Evolutionary conservation across 1,140 invertebrate species (phyloP), one percentile per base, ranked within the genome.

Genomic region (Colletes latitarsis): DNA sequence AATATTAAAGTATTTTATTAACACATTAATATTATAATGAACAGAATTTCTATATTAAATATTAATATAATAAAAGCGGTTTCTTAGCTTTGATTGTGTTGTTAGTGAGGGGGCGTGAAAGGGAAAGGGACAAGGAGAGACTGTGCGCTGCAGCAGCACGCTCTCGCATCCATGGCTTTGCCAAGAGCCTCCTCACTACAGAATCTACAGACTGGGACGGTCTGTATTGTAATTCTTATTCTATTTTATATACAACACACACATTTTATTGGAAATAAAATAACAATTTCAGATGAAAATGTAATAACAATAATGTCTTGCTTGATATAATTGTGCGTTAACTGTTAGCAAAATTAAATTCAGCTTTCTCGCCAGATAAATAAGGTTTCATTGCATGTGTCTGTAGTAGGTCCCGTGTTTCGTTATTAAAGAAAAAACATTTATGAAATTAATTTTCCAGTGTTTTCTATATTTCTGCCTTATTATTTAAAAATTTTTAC

Each of bases 141-240:
- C 85, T 89, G 86, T 94, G 93, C 90, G 94, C 94, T 90, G 92
- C 93, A 88, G 93, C 92, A 86, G 94, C 94, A 89, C 93, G 93
- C 87, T 92, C 92, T 90, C 94, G 94, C 87, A 94, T 94, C 91
- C 94, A 94, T 91, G 92, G 92, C 87, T 94, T 94, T 91, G 93
- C 92, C 89, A 94, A 94, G 90, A 93, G 92, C 88, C 94, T 94
- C 84, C 93, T 93, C 87, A 92, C 91, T 93, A 93, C 89, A 91
- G 92, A 92, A 87, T 88, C 91, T 77, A 89, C 90, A 89, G 91
- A 92, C 89, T 93, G 92, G 91, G 91, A 93, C 87, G 92, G 92
- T 93, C 93, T 92, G 92, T 93, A 93, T 92, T 57, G 76, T 85
- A 80, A 69, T 30, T 68, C 49, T 30, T 66, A 71, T 85, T 77